Base-by-base conservation (phyloP, 37 sponge, comb jelly and placozoan species). In the Hormiphora californensis region DNA sequence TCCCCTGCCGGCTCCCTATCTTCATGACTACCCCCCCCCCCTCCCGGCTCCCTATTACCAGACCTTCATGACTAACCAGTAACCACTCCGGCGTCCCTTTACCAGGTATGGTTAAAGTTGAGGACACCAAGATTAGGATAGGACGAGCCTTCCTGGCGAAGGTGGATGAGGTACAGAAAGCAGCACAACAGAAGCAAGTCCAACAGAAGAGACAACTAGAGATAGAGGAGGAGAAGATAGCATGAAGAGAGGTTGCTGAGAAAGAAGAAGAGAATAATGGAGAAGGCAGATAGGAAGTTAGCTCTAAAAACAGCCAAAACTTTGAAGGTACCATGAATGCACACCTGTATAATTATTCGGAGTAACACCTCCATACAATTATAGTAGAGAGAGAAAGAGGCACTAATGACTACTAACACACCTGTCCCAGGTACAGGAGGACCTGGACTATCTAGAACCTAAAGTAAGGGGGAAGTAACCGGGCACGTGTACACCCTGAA, bases 91-190 rank as follows among this genome's bases (percentile, higher is more conserved):
- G n/a, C n/a, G n/a, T n/a, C n/a, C n/a, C n/a, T n/a, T n/a, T n/a
- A n/a, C n/a, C n/a, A n/a, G n/a, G 81, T 85, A 87, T 94, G 61
- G 92, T 95, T 28, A 93, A 93, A 44, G 93, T 95, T 28, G 95
- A 98, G 87, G 99, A 96, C 0, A 94, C 95, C 39, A 98, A 95
- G 91, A 88, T 94, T 37, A 40, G 61, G 27, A 86, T 92, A 46
- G 88, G 88, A 1, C 86, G 86, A 68, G 88, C 91, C 17, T 53
- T 90, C 59, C 86, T 86, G 55, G 81, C 81, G 0, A 33, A 41
- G 25, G 81, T 73, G 15, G 81, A 73, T 39, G 81, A 73, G 46
- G 81, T 73, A 28, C 40, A 46, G 46, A 27, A 73, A 46, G 43
- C 40, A 30, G 81, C 81, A 32, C 46, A 43, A n/a, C 35, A 73